Percentiles rank a stretch among this genome's conserved stretches.
Evolutionary conservation across 1,140 invertebrate genomes (phyloP).

Genomic region (Brachionus asplanchnoidis): DNA sequence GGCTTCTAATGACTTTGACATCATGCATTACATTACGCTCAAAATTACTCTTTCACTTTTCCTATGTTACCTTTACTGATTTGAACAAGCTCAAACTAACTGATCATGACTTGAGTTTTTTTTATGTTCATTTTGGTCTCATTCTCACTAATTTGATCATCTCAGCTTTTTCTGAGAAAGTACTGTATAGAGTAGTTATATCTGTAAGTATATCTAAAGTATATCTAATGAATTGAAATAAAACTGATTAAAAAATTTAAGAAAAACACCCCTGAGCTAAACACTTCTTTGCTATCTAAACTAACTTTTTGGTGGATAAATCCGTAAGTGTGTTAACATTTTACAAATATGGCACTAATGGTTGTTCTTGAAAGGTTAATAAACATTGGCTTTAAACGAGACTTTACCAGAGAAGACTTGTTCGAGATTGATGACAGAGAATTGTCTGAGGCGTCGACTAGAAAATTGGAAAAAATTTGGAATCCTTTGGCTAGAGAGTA

Average conservation of each 20-base stretch:
- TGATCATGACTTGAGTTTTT: background rate
- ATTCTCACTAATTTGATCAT: background rate
- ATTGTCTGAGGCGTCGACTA: background rate
- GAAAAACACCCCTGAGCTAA: background rate
- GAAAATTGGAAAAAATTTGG: slow-evolving; percentile 32
- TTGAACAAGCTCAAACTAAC: background rate
- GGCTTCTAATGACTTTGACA: background rate
- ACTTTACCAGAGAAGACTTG: slow-evolving; percentile 14
- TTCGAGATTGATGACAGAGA: slow-evolving; percentile 32
- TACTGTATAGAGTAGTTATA: background rate
- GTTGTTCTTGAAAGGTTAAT: slow-evolving; percentile 11
- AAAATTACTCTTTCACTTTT: slow-evolving; percentile 5
- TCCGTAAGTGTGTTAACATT: background rate
- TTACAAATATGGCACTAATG: background rate
- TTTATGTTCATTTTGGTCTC: background rate
- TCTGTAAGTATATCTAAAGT: background rate
- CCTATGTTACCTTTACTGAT: background rate
- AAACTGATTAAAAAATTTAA: background rate
- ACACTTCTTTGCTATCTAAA: slow-evolving; percentile 9
- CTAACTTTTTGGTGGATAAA: slow-evolving; percentile 40
- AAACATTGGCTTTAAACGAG: slow-evolving; percentile 36
- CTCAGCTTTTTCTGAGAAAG: background rate
- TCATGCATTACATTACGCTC: slow-evolving; percentile 12
- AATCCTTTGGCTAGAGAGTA: background rate
- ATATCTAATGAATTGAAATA: background rate